Percentiles rank a stretch among this genome's conserved stretches.
phyloP scores from a whole-genome alignment of 1,140 invertebrate genomes.

The Caerostris darwini region DNA sequence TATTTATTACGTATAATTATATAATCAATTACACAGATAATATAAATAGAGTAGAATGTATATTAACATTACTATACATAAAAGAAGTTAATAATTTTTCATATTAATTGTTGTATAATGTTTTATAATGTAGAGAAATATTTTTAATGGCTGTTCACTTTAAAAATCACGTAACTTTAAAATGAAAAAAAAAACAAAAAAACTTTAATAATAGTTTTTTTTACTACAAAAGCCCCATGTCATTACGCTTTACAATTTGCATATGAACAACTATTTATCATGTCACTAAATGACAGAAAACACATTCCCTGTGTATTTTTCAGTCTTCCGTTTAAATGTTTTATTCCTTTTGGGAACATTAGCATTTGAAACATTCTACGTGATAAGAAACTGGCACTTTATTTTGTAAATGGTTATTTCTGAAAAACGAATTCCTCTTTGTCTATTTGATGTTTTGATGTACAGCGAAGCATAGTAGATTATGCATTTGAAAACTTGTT shows the following conservation, averaged over 20 bases:
- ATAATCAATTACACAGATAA: too few relatives aligned
- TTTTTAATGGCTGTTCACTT: too few relatives aligned
- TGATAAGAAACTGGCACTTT: neutral
- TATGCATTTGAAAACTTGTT: neutral
- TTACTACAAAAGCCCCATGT: neutral
- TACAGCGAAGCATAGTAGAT: neutral
- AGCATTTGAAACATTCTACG: neutral
- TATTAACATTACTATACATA: too few relatives aligned
- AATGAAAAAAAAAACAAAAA: too few relatives aligned
- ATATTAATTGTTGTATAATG: too few relatives aligned
- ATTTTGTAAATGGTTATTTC: neutral
- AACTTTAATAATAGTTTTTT: neutral
- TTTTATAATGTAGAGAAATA: too few relatives aligned
- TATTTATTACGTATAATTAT: too few relatives aligned
- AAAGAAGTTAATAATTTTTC: too few relatives aligned
- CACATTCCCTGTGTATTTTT: neutral
- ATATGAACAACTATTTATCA: neutral
- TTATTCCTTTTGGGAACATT: neutral
- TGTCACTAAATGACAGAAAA: neutral
- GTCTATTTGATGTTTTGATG: neutral
- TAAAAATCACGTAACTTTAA: too few relatives aligned
- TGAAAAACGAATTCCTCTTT: neutral
- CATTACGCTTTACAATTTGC: neutral
- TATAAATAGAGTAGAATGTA: too few relatives aligned
- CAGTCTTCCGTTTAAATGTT: neutral